These are phyloP conservation scores for Norana najaformis DNA, from an alignment of 2,888 invertebrate species.

Conservation along the genomic window DNA sequence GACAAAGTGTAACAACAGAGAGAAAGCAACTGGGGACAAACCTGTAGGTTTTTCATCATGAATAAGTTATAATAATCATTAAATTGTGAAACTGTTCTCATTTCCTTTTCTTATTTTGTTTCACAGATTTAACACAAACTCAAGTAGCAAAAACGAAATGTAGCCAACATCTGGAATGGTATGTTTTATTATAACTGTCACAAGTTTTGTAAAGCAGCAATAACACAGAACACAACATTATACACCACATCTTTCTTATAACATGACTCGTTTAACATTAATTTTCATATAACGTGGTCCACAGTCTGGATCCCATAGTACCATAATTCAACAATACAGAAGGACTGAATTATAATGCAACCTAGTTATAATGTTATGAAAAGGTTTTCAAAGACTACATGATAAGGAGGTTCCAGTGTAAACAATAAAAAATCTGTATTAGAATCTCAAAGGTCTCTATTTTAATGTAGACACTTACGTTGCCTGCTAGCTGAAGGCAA, in stretches of 20 bases:
- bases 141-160: background rate
- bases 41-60: background rate
- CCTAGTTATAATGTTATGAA: background rate
- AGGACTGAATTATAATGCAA: background rate
- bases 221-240: too few relatives aligned
- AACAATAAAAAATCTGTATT: too few relatives aligned
- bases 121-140: background rate
- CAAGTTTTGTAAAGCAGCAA: background rate
- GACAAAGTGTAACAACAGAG: too few relatives aligned
- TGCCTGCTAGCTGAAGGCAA: constrained; percentile 9
- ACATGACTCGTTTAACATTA: background rate
- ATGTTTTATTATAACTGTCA: background rate
- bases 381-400: background rate
- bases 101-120: too few relatives aligned
- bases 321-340: background rate
- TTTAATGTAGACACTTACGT: background rate
- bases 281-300: background rate
- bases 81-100: too few relatives aligned
- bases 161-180: too few relatives aligned
- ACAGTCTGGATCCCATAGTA: too few relatives aligned
- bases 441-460: background rate
- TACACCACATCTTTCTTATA: too few relatives aligned
- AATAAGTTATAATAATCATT: background rate
- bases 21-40: background rate
- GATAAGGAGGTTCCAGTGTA: background rate